Evolutionary conservation across 1,140 invertebrate species (phyloP).

Genomic region (Cyphomyrmex costatus): DNA sequence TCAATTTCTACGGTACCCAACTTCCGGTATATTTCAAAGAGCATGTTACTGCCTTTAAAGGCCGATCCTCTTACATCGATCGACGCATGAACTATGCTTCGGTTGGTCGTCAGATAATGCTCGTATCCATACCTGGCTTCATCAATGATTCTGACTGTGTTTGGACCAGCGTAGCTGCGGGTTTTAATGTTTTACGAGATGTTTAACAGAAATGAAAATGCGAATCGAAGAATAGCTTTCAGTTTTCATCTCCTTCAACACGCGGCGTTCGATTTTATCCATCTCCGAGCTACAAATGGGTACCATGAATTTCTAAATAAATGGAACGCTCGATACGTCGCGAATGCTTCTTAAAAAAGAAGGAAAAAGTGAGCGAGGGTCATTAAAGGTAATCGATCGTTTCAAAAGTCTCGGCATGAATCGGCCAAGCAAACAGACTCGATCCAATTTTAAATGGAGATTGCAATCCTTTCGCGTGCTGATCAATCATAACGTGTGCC

Average conservation of each 20-base stretch:
- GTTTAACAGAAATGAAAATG: not conserved
- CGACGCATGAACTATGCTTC: conserved; percentile 88
- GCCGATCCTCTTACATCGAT: conserved; percentile 90
- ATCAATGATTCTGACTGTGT: conserved; percentile 88
- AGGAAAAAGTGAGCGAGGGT: not conserved
- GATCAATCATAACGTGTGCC: conserved; percentile 56
- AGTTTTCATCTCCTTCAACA: not conserved
- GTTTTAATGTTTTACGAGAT: not conserved
- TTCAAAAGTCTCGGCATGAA: not conserved
- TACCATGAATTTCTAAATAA: conserved; percentile 32
- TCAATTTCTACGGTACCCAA: conserved; percentile 89
- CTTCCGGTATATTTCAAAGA: conserved; percentile 87
- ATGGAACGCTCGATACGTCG: conserved; percentile 11
- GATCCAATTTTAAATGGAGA: conserved; percentile 56
- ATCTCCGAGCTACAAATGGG: not conserved
- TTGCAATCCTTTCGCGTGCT: conserved; percentile 22
- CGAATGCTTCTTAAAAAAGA: conserved; percentile 36
- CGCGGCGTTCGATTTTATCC: not conserved
- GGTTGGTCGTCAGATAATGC: conserved; percentile 88
- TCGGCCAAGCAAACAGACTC: not conserved
- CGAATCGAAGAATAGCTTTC: not conserved
- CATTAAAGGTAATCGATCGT: conserved; percentile 44
- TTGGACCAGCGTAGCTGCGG: conserved; percentile 89
- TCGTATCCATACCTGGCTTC: conserved; percentile 87
- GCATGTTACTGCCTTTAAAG: conserved; percentile 88